phyloP scores from a whole-genome alignment of 1,140 invertebrate species.

The Sweltsa coloradensis region DNA sequence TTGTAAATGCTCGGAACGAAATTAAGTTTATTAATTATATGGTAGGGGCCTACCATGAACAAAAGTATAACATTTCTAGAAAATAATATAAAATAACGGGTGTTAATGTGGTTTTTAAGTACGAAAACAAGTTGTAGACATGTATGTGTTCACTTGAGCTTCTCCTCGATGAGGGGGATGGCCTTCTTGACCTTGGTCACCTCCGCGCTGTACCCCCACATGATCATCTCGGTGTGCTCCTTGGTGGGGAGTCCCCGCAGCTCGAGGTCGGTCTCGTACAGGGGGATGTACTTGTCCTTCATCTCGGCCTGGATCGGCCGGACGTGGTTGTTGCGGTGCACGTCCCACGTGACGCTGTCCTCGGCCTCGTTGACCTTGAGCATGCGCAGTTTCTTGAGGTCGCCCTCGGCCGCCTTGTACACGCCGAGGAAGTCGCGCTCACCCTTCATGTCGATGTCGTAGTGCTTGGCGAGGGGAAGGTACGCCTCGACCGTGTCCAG shows the following conservation, averaged over 20 bases:
- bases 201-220: constrained; percentile 30
- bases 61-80: too few species aligned
- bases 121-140: too few species aligned
- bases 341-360: constrained; percentile 28
- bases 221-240: constrained; percentile 26
- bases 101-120: too few species aligned
- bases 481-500: constrained; percentile 26
- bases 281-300: constrained; percentile 20
- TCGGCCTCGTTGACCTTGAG: constrained; percentile 14
- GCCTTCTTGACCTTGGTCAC: constrained; percentile 27
- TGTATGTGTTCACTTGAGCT: too few species aligned
- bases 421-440: constrained; percentile 10
- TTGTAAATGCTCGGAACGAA: too few species aligned
- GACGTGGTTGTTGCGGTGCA: constrained; percentile 27
- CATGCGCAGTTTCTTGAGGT: constrained; percentile 27
- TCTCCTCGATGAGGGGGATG: constrained; percentile 23
- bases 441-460: constrained; percentile 17
- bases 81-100: too few species aligned
- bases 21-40: too few species aligned
- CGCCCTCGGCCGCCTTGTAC: constrained; percentile 25
- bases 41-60: too few species aligned
- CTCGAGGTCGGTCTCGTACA: constrained; percentile 24
- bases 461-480: constrained; percentile 23
- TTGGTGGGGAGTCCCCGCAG: constrained; percentile 25
- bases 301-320: constrained; percentile 19